phyloP scores from a whole-genome alignment of 2,113 vertebrate genomes.

The Typhlomys cinereus region DNA sequence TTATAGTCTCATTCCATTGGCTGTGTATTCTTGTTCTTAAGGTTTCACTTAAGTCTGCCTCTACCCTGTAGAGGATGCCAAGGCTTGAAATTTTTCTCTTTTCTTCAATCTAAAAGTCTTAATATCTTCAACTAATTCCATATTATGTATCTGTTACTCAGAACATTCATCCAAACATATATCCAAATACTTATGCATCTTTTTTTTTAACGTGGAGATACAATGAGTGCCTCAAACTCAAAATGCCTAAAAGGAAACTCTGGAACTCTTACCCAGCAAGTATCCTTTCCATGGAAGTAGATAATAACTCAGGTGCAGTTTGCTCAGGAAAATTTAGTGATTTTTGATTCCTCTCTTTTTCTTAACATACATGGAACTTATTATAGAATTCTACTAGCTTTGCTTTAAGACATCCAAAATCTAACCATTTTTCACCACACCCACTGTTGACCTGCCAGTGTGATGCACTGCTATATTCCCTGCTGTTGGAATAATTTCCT shows the following conservation, averaged over 20 bases:
- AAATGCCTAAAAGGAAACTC: neutral
- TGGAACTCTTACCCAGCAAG: neutral
- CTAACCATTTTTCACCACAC: neutral
- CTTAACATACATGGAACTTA: neutral
- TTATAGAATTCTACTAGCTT: neutral
- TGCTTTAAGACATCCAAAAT: neutral
- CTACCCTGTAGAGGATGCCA: neutral
- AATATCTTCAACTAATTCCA: constrained; percentile 7
- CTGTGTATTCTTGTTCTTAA: neutral
- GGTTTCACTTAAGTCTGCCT: neutral
- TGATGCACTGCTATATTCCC: neutral
- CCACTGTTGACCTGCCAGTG: neutral
- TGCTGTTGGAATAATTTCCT: neutral
- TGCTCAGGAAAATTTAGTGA: too few relatives aligned
- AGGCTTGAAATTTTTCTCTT: neutral
- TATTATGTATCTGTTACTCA: neutral
- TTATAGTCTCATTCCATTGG: neutral
- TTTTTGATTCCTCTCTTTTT: neutral
- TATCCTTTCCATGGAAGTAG: neutral
- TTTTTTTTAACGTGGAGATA: too few relatives aligned
- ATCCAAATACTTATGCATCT: neutral
- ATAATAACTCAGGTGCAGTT: neutral
- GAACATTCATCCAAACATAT: neutral
- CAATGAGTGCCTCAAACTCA: neutral
- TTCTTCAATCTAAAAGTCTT: neutral